phyloP scores from a whole-genome alignment of 1,140 invertebrate genomes.

The Brachionus plicatilis region DNA sequence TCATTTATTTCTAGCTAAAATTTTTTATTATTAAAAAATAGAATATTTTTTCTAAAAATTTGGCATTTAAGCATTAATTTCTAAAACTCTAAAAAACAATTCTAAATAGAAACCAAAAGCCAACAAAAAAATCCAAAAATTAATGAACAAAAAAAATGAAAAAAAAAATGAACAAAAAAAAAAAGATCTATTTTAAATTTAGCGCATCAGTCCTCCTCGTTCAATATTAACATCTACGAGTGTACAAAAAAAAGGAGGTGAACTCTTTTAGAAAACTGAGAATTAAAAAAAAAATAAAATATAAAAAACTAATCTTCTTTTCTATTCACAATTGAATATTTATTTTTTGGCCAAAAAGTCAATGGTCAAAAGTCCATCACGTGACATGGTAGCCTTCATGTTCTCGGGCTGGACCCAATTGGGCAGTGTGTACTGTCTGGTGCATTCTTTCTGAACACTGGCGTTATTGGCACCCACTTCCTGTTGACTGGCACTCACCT shows the following conservation, averaged over 20 bases:
- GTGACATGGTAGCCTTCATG: slow-evolving; percentile 29
- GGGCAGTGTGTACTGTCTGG: slow-evolving; percentile 20
- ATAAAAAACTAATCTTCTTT: neutral
- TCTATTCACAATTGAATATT: neutral
- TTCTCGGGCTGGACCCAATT: slow-evolving; percentile 23
- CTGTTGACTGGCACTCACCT: neutral
- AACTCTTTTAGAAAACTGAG: neutral
- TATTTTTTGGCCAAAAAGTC: slow-evolving; percentile 21
- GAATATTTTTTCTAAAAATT: neutral
- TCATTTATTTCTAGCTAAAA: neutral
- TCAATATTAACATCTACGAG: neutral
- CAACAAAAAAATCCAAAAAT: neutral
- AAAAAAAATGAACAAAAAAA: neutral
- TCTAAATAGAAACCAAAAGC: neutral
- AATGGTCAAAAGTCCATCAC: slow-evolving; percentile 25
- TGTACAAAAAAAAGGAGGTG: neutral
- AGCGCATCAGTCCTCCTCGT: neutral
- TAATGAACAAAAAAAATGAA: neutral
- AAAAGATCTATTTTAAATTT: neutral
- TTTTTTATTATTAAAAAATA: neutral
- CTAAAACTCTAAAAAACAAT: neutral
- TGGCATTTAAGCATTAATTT: neutral
- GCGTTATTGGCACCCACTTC: neutral
- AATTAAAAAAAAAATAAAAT: neutral
- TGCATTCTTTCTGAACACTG: neutral